phyloP scores from a whole-genome alignment of 2,113 vertebrate species.

The Australoheros scitulus region DNA sequence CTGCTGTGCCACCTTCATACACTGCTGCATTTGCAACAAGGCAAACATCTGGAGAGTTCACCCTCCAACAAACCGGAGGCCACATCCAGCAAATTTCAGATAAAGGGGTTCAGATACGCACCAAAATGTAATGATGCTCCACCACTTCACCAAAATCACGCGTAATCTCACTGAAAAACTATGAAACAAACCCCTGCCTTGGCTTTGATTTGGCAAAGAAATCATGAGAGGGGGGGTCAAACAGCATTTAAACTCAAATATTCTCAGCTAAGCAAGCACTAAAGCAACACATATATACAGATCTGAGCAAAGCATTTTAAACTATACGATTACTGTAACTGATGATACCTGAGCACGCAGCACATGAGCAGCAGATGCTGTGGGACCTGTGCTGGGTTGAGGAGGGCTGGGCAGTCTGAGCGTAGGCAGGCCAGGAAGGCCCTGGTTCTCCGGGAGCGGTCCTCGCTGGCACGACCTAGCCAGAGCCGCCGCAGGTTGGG shows the following conservation, averaged over 20 bases:
- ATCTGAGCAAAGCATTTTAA: not conserved
- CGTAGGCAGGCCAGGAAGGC: conserved; percentile 92
- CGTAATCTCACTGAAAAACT: too few species aligned
- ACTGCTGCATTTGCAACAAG: not conserved
- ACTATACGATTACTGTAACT: not conserved
- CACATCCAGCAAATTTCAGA: accelerated
- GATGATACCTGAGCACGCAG: conserved; percentile 87
- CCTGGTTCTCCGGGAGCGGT: conserved; percentile 90
- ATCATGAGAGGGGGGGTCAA: too few species aligned
- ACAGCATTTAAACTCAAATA: not conserved
- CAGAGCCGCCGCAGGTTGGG: conserved; percentile 91
- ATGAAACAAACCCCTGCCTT: not conserved
- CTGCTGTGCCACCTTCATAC: not conserved
- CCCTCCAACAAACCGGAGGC: too few species aligned
- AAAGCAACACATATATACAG: not conserved
- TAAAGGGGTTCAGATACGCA: too few species aligned
- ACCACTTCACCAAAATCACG: not conserved
- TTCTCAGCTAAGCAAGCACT: not conserved
- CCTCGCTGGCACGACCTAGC: conserved; percentile 91
- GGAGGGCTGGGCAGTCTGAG: conserved; percentile 90
- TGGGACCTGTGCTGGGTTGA: conserved; percentile 90
- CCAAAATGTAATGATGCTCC: not conserved
- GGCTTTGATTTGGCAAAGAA: too few species aligned
- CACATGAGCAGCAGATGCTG: conserved; percentile 94
- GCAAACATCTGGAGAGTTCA: not conserved